Evolutionary conservation across 2,113 vertebrate species (phyloP), one percentile per base, ranked within the genome.

Genomic region (Cyanocitta stelleri): DNA sequence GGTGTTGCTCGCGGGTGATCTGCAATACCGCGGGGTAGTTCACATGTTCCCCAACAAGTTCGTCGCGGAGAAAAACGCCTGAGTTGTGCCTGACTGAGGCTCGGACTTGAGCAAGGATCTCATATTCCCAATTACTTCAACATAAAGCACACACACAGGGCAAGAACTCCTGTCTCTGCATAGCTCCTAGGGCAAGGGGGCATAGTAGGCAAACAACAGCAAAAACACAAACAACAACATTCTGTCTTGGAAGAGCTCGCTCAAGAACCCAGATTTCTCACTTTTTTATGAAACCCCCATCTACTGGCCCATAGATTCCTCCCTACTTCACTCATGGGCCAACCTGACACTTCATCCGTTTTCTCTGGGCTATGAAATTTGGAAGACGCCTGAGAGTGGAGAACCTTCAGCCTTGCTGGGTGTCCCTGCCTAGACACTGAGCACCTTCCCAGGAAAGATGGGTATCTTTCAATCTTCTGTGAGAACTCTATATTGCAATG

Each of bases 51-150:
- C 35, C 30, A 27, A 1, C 14, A 22, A 73, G 44, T 32, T 72
- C 48, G 13, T 56, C 22, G 1, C 4, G 1, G 35, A 32, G 33
- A 23, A 56, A 41, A 17, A 6, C 6, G 5, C 11, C n/a, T 5
- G 18, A 10, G 0, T 43, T 37, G 43, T 9, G 26, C 35, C 44
- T 30, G 6, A 1, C 0, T 22, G 6, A 9, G 13, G 12, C 17
- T 27, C 6, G 22, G 59, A 7, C 12, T 46, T 56, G 39, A 56
- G 39, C 22, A 39, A 44, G 44, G 19, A 13, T 52, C 41, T 68
- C 23, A 3, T 18, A 13, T 1, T 10, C 12, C 7, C 3, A 3
- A 0, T 17, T 66, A 6, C 26, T 55, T 46, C 56, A 10, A 9
- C 17, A 1, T 13, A 37, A 61, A 56, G 30, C 13, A 13, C 10